Percentiles rank a stretch among this genome's conserved stretches.
These are phyloP conservation scores for Philantomba maxwellii DNA, from an alignment of 2,113 vertebrate species.

Conservation along the genomic window DNA sequence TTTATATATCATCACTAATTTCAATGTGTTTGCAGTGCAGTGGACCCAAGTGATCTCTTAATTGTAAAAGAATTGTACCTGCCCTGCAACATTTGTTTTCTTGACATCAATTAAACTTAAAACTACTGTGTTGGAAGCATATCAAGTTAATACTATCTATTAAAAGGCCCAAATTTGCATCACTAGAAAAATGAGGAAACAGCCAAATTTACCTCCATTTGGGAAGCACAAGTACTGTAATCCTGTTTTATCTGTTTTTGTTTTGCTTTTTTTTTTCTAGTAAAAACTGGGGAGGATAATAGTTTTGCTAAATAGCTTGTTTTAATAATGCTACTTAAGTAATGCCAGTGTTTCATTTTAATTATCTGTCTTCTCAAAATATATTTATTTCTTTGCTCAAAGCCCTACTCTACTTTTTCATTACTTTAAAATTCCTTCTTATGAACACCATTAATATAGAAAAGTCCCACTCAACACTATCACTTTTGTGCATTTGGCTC, in stretches of 20 bases:
- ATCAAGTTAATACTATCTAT: background rate
- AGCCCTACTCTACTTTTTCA: background rate
- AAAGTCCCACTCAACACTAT: background rate
- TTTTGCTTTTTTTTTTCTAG: background rate
- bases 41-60: background rate
- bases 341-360: background rate
- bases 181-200: background rate
- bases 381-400: background rate
- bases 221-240: background rate
- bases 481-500: background rate
- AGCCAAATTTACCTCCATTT: background rate
- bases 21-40: background rate
- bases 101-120: background rate
- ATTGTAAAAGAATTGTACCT: background rate
- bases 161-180: background rate
- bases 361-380: background rate
- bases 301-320: background rate
- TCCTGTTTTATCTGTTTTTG: background rate
- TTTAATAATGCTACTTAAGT: background rate
- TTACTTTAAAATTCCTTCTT: background rate
- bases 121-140: background rate
- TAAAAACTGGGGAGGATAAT: background rate
- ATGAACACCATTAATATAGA: background rate
- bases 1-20: background rate
- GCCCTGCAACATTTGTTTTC: background rate